Evolutionary conservation across 2,888 invertebrate genomes (phyloP).

Genomic region (Drosophila putrida): DNA sequence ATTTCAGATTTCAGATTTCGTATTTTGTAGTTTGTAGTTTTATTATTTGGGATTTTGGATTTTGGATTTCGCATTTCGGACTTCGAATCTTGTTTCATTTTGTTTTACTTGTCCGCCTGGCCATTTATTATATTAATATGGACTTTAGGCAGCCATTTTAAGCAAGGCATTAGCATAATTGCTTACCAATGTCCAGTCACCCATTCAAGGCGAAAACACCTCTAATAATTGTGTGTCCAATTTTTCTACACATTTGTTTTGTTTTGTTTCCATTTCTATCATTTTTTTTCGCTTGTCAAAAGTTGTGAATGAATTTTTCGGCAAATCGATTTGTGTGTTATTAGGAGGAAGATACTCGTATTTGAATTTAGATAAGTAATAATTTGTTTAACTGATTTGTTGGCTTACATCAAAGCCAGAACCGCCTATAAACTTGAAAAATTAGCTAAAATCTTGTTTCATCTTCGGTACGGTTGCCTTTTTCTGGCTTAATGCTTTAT

Average conservation of each 20-base stretch:
- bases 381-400: slow-evolving; percentile 78
- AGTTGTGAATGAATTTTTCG: slow-evolving; percentile 73
- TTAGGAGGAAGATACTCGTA: slow-evolving; percentile 39
- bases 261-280: slow-evolving; percentile 21
- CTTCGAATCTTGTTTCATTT: slow-evolving; percentile 49
- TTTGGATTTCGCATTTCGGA: slow-evolving; percentile 25
- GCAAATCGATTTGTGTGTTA: slow-evolving; percentile 70
- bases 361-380: slow-evolving; percentile 66
- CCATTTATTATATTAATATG: slow-evolving; percentile 74
- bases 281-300: slow-evolving; percentile 43
- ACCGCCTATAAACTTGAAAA: slow-evolving; percentile 59
- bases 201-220: slow-evolving; percentile 76
- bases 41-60: slow-evolving; percentile 4
- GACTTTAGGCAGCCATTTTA: slow-evolving; percentile 72
- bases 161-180: slow-evolving; percentile 76
- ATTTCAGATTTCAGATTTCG: slow-evolving; percentile 12
- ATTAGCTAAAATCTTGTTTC: slow-evolving; percentile 61
- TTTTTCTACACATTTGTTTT: slow-evolving; percentile 65
- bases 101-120: slow-evolving; percentile 6
- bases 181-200: slow-evolving; percentile 60
- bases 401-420: slow-evolving; percentile 72
- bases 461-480: slow-evolving; percentile 30
- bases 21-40: slow-evolving; percentile 8
- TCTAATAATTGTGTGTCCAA: slow-evolving; percentile 73
- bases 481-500: slow-evolving; percentile 64